Evolutionary conservation across 1,140 invertebrate species (phyloP), one percentile per base, ranked within the genome.

Genomic region (Drosophila neocordata): DNA sequence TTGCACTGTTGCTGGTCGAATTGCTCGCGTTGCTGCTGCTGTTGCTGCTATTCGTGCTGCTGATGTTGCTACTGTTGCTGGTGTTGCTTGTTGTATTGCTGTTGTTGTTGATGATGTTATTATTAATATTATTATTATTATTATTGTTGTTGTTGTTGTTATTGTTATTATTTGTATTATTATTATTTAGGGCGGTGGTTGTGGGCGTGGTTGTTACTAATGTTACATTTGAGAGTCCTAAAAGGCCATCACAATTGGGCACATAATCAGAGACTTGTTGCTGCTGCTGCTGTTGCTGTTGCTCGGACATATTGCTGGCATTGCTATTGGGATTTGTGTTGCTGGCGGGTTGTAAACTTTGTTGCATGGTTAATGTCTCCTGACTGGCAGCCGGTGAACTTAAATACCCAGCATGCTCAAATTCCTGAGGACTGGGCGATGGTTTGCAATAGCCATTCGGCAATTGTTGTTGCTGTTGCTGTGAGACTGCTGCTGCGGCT

Each of bases 361-460:
- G 60, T 27, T 65, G 63, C 2, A 68, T 55, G 37, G 57, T 82
- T 22, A 65, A 73, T 3, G 67, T 69, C 31, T 90, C 79, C 64
- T 91, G 90, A 27, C 87, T 87, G 44, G 15, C 41, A 11, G 41
- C 41, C 18, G 87, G 87, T 12, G 87, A 90, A 58, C 70, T 79
- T 15, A 90, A 55, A 53, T 90, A 90, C 37, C 90, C 85, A 8
- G 90, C 71, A 34, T 85, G 82, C 60, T 85, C 82, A 20, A 87
- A 88, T 37, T 91, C 90, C 48, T 91, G 90, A 51, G 82, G 69
- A 55, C 77, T 90, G 22, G 90, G 90, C 60, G 90, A 91, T 0
- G 90, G 88, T 51, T 91, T 91, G 66, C 90, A 91, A 52, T 91
- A 91, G 35, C 90, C 90, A 65, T 76, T 90, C 37, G 90, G 90